A percentile compares a stretch with the other conserved stretches of the same genome.
phyloP scores from a whole-genome alignment of 2,888 invertebrate genomes.

The Dynastes grantii region DNA sequence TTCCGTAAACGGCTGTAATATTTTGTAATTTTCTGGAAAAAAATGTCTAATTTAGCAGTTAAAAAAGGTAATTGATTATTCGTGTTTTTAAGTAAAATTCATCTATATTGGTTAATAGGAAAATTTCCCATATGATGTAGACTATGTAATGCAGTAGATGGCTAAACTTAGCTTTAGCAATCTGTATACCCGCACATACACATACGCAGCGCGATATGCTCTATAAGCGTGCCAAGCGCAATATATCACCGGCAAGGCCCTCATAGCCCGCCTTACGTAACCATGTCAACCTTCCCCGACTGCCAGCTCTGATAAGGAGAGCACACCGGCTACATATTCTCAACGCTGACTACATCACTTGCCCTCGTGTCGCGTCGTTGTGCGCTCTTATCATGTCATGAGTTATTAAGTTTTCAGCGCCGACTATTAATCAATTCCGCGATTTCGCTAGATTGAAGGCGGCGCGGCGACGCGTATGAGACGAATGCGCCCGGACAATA shows the following conservation, averaged over 20 bases:
- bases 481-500: not conserved
- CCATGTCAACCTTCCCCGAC: conserved; percentile 21
- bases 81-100: no score
- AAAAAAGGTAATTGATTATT: no score
- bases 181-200: not conserved
- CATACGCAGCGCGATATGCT: conserved; percentile 3
- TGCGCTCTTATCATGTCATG: conserved; percentile 33
- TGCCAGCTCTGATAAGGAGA: conserved; percentile 23
- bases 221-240: conserved; percentile 25
- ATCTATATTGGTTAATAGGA: no score
- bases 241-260: conserved; percentile 16
- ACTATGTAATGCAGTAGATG: no score
- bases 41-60: no score
- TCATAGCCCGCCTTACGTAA: not conserved
- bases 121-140: no score
- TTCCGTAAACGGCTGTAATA: no score
- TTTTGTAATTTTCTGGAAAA: no score
- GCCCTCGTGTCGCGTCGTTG: not conserved
- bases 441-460: not conserved
- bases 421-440: conserved; percentile 19
- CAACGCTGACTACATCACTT: conserved; percentile 3
- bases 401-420: conserved; percentile 43
- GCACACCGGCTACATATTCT: not conserved
- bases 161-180: no score
- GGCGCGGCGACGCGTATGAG: not conserved